A percentile compares a stretch with the other conserved stretches of the same genome.
phyloP scores from a whole-genome alignment of 2,888 invertebrate genomes.

The Synanthedon andrenaeformis region DNA sequence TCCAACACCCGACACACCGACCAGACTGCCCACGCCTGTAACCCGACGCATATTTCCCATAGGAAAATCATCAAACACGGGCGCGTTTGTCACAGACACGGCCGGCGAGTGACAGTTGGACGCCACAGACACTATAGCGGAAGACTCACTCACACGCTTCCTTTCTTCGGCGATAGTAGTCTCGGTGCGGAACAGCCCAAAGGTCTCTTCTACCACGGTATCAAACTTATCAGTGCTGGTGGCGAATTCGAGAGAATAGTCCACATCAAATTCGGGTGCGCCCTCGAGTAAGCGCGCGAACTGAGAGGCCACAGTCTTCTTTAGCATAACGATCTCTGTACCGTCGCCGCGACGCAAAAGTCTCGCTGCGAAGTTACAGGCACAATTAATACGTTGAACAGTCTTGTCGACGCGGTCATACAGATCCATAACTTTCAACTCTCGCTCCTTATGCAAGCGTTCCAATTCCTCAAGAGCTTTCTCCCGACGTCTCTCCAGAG shows the following conservation, averaged over 20 bases:
- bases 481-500: conserved; percentile 85
- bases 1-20: conserved; percentile 24
- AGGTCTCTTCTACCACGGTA: conserved; percentile 75
- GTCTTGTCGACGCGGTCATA: conserved; percentile 86
- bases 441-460: conserved; percentile 84
- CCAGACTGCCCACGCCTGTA: conserved; percentile 37
- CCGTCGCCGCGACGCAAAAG: conserved; percentile 87
- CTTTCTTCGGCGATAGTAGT: conserved; percentile 68
- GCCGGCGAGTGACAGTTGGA: conserved; percentile 60
- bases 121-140: conserved; percentile 48
- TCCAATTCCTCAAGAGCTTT: conserved; percentile 79
- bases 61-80: conserved; percentile 81
- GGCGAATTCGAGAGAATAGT: conserved; percentile 84
- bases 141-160: conserved; percentile 59
- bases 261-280: conserved; percentile 84
- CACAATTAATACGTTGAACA: conserved; percentile 86
- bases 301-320: conserved; percentile 82
- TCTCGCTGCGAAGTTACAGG: conserved; percentile 85
- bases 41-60: conserved; percentile 65
- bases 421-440: conserved; percentile 90
- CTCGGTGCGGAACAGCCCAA: conserved; percentile 81
- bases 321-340: conserved; percentile 85
- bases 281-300: conserved; percentile 83
- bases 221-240: conserved; percentile 85
- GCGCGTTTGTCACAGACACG: conserved; percentile 73